These are phyloP conservation scores for Lottia scabra DNA, from an alignment of 2,888 invertebrate genomes.

Conservation along the genomic window DNA sequence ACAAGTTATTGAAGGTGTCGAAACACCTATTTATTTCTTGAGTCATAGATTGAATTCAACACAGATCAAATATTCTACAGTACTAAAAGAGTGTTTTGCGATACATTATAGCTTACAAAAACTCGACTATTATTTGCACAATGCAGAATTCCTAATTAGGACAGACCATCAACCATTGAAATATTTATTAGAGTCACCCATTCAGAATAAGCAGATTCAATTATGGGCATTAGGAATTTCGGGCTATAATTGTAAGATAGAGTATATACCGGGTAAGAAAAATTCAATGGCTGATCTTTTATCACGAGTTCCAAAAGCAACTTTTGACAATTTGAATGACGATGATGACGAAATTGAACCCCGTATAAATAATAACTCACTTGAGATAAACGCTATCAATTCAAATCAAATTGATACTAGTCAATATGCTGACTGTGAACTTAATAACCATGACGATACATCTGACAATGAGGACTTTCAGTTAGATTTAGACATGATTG, in stretches of 20 bases:
- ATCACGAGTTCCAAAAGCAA: neutral
- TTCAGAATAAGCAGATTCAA: slow-evolving; percentile 12
- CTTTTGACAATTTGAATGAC: neutral
- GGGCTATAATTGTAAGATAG: slow-evolving; percentile 2
- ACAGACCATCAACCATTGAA: slow-evolving; percentile 14
- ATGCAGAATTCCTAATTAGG: neutral
- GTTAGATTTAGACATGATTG: neutral
- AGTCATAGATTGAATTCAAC: neutral
- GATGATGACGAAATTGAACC: neutral
- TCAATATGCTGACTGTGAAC: neutral
- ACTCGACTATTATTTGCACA: slow-evolving; percentile 5
- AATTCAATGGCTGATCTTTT: slow-evolving; percentile 6
- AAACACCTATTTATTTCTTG: neutral
- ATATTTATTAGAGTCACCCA: slow-evolving; percentile 8
- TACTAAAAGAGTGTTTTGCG: neutral
- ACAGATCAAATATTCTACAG: neutral
- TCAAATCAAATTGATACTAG: neutral
- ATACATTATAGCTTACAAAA: neutral
- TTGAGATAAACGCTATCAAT: neutral
- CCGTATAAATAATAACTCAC: neutral
- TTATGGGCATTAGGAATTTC: neutral
- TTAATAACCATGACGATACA: neutral
- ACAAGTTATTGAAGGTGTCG: slow-evolving; percentile 3
- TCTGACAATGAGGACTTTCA: neutral
- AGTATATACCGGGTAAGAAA: neutral